Evolutionary conservation across 92 coral and sea anemone species (phyloP).

Genomic region (Parazoanthus swiftii): DNA sequence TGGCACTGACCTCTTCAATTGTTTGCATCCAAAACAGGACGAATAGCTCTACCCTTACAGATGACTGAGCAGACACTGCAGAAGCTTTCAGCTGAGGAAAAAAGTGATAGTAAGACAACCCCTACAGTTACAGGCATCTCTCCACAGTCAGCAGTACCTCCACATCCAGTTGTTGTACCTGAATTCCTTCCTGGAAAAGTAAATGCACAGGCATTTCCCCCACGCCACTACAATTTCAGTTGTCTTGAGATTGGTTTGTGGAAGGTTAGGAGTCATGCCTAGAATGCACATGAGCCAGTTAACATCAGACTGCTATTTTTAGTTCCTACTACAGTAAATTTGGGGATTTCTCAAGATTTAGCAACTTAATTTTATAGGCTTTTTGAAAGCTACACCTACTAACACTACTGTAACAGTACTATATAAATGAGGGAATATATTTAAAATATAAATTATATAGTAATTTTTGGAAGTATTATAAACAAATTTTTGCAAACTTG

Average conservation of each 20-base stretch:
- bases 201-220: slow-evolving; percentile 67
- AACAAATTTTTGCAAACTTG: too few relatives aligned
- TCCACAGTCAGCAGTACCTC: background rate
- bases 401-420: too few relatives aligned
- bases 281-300: background rate
- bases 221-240: slow-evolving; percentile 56
- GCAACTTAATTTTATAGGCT: too few relatives aligned
- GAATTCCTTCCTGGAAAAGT: slow-evolving; percentile 64
- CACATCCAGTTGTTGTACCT: slow-evolving; percentile 48
- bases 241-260: slow-evolving; percentile 67
- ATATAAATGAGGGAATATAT: too few relatives aligned
- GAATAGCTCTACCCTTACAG: background rate
- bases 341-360: too few relatives aligned
- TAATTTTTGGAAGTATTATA: too few relatives aligned
- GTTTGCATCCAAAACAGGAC: background rate
- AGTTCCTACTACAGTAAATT: too few relatives aligned
- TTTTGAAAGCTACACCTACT: too few relatives aligned
- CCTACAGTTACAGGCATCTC: background rate
- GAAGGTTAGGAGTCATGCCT: slow-evolving; percentile 47
- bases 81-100: background rate
- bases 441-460: too few relatives aligned
- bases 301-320: too few relatives aligned
- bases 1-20: too few relatives aligned
- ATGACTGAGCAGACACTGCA: background rate
- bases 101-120: background rate